Base-by-base conservation (phyloP, 2,888 invertebrate genomes). In the Brachynemurus nebulosus region DNA sequence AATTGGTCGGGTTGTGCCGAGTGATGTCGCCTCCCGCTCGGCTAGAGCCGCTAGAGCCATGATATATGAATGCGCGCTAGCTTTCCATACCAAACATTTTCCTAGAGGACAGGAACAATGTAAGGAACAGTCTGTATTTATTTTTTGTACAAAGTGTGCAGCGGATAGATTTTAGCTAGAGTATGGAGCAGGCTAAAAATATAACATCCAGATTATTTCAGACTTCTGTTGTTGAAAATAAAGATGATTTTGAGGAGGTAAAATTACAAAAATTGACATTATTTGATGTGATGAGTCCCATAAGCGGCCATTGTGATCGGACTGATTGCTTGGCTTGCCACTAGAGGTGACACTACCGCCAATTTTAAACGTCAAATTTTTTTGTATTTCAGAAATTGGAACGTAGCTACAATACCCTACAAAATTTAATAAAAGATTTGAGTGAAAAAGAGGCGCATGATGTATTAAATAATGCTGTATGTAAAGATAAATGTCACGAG, bases 381-480 rank as follows among this genome's bases (percentile, higher is more conserved):
- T 49, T 61, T 59, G 55, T 51, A 57, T 74, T 73, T 59, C 76
- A 95, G 93, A 88, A 88, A 74, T 84, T 88, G 60, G 91, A 93
- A 63, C 78, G 86, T 60, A 85, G 86, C 57, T 86, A 82, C 66
- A 71, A 70, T 57, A 76, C 76, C 59, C 73, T 92, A 51, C 84
- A 84, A 65, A 77, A 75, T 55, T 70, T 90, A 55, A 81, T 81
- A 47, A 72, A 76, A 52, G 90, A 89, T 53, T 75, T 89, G 56
- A 90, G 88, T 55, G 95, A 95, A 59, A 86, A 92, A 60, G 93
- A 95, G 68, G 81, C 86, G 56, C 92, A 93, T 62, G 93, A 95
- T 63, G 82, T 84, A 21, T 72, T 95, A 41, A 90, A 88, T 60
- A 86, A 83, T 63, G 82, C 89, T 49, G 85, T 91, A 51, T 81